Percentiles rank a stretch among this genome's conserved stretches.
Evolutionary conservation across 1,140 invertebrate genomes (phyloP).

Genomic region (Drosophila mojavensis): DNA sequence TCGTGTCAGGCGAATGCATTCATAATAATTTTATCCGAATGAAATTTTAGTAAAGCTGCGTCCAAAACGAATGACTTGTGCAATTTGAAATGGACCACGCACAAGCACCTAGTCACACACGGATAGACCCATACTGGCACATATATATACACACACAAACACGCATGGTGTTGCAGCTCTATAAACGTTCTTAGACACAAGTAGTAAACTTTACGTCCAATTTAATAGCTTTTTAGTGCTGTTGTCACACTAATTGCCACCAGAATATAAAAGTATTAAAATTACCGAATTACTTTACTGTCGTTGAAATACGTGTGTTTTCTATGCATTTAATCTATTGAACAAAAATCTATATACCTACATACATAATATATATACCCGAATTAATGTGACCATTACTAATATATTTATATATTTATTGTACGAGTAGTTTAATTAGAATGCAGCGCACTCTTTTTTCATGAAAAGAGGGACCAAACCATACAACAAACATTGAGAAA

Average conservation of each 20-base stretch:
- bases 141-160: constrained; percentile 2
- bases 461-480: constrained; percentile 76
- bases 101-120: background rate
- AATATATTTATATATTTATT: constrained; percentile 38
- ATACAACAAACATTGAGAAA: constrained; percentile 65
- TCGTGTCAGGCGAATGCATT: constrained; percentile 34
- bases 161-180: constrained; percentile 12
- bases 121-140: constrained; percentile 7
- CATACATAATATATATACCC: constrained; percentile 25
- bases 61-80: constrained; percentile 54
- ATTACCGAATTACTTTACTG: constrained; percentile 74
- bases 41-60: constrained; percentile 35
- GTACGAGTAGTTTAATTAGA: constrained; percentile 59
- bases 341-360: constrained; percentile 57
- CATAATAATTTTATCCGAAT: constrained; percentile 40
- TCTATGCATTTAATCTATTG: constrained; percentile 74
- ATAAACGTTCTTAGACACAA: constrained; percentile 5
- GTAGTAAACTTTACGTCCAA: constrained; percentile 63
- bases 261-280: constrained; percentile 48
- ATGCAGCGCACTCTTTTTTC: constrained; percentile 75
- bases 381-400: constrained; percentile 71
- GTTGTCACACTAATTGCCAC: constrained; percentile 70
- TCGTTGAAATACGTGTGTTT: constrained; percentile 50
- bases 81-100: constrained; percentile 52
- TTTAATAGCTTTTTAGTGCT: constrained; percentile 61